Conservation (phyloP, 1,140 invertebrate species). For the Rhynchophorus ferrugineus region DNA sequence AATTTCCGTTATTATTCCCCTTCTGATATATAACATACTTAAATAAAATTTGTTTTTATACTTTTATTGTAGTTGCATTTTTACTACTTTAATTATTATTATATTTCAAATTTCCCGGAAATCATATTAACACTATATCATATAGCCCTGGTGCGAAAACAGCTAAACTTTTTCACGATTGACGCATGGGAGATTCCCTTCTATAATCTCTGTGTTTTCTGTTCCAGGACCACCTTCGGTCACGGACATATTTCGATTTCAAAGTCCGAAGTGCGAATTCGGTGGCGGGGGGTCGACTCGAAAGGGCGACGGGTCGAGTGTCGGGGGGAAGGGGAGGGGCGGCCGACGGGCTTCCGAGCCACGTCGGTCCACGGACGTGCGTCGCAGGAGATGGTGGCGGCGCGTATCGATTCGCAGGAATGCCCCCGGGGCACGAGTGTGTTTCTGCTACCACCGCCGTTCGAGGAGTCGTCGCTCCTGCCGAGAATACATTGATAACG, state of each 20-base stretch:
- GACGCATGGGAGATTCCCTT: too few relatives aligned
- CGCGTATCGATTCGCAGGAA: conserved; percentile 21
- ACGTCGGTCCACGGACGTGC: not conserved
- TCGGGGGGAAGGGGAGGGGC: conserved; percentile 1
- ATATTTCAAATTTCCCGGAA: too few relatives aligned
- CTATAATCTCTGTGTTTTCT: too few relatives aligned
- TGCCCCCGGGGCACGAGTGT: conserved; percentile 18
- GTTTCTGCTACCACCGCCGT: conserved; percentile 8
- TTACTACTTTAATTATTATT: not conserved
- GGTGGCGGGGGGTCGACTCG: too few relatives aligned
- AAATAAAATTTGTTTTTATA: not conserved
- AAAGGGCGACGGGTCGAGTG: conserved; percentile 1
- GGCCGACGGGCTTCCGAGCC: too few relatives aligned
- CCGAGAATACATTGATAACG: conserved; percentile 12
- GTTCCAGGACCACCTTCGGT: too few relatives aligned
- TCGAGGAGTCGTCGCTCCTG: conserved; percentile 10
- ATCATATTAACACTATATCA: too few relatives aligned
- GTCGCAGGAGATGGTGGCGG: conserved; percentile 1
- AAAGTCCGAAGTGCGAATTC: conserved; percentile 13
- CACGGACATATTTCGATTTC: conserved; percentile 9
- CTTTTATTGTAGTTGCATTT: conserved; percentile 1
- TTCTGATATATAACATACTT: not conserved
- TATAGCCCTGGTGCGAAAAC: too few relatives aligned
- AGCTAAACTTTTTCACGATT: too few relatives aligned
- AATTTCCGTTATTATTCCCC: too few relatives aligned